These are phyloP conservation scores for Crypturellus undulatus DNA, from an alignment of 2,113 vertebrate species.

Conservation along the genomic window DNA sequence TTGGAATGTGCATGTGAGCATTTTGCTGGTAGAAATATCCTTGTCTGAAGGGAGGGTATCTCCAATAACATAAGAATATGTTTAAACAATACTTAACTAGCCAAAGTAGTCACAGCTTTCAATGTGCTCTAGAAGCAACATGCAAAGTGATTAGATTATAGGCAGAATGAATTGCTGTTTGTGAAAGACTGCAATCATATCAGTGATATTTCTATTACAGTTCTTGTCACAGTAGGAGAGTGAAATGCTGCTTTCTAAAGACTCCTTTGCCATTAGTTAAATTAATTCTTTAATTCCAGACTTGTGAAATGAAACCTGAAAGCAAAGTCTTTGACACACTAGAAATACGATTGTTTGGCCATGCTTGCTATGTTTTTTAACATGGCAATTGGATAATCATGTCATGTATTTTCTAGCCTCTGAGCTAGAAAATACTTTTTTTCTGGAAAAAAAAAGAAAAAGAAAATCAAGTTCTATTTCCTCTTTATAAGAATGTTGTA, in stretches of 20 bases:
- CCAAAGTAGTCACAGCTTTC: neutral
- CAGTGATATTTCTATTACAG: neutral
- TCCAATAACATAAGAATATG: accelerated
- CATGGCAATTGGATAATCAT: neutral
- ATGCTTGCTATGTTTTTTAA: neutral
- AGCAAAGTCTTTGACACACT: neutral
- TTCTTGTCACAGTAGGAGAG: neutral
- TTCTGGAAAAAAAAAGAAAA: neutral
- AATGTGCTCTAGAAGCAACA: neutral
- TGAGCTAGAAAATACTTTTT: neutral
- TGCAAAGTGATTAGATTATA: neutral
- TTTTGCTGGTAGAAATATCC: neutral
- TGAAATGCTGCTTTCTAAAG: neutral
- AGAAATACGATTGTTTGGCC: neutral
- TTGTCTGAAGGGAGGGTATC: neutral
- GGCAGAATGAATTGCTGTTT: neutral
- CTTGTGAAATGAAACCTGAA: neutral
- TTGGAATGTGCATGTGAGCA: neutral
- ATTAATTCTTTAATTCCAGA: neutral
- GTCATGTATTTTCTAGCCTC: neutral
- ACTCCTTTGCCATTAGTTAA: neutral
- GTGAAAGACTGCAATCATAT: neutral
- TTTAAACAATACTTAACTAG: neutral
- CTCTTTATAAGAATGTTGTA: neutral
- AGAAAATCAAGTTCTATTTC: neutral